Percentiles rank a stretch among this genome's conserved stretches.
phyloP scores from a whole-genome alignment of 2,113 vertebrate genomes.

The Gadus chalcogrammus region DNA sequence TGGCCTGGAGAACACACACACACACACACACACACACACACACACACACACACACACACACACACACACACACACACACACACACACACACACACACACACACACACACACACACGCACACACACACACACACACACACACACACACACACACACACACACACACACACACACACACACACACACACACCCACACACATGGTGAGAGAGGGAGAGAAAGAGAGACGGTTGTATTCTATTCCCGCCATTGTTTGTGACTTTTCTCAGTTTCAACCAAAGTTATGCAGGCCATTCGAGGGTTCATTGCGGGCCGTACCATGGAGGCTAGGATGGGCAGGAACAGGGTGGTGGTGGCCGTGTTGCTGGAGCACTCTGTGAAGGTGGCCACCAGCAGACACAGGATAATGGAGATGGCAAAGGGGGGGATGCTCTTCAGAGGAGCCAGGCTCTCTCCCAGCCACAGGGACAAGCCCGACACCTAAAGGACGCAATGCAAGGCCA shows the following conservation, averaged over 20 bases:
- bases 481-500: background rate
- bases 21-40: background rate
- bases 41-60: too few relatives aligned
- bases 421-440: constrained; percentile 77
- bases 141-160: constrained; percentile 6
- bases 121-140: constrained; percentile 6
- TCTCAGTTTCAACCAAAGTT: background rate
- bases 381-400: constrained; percentile 77
- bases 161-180: background rate
- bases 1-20: constrained; percentile 67
- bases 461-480: constrained; percentile 79
- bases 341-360: constrained; percentile 91
- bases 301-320: constrained; percentile 79
- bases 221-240: too few relatives aligned
- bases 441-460: constrained; percentile 80
- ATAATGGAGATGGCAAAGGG: constrained; percentile 72
- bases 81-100: constrained; percentile 1
- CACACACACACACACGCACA: background rate
- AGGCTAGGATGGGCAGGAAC: constrained; percentile 88
- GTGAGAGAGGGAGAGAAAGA: too few relatives aligned
- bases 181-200: too few relatives aligned
- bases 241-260: background rate
- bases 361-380: constrained; percentile 90
- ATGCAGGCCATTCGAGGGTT: background rate
- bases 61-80: background rate